Base-by-base conservation (phyloP, 2,888 invertebrate species). In the Drosophila anceps region DNA sequence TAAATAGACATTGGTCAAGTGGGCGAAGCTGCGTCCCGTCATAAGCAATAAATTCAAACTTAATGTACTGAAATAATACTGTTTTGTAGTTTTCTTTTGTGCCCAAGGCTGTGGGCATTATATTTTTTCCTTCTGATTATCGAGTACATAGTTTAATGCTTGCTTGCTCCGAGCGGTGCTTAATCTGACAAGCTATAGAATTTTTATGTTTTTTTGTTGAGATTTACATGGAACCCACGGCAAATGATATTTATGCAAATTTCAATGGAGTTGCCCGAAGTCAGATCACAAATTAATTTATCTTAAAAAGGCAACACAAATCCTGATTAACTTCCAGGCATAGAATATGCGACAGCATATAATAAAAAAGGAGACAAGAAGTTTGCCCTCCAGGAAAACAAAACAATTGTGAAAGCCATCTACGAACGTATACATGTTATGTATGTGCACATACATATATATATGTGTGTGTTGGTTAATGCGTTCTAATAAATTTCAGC, bases 211-310 rank as follows among this genome's bases (percentile, higher is more conserved):
- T 64, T 64, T 13, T 37, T 24, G 50, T 48, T n/a, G 43, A 71
- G 80, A 87, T 84, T 80, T 75, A 82, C 78, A 63, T 73, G 78
- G 69, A 72, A 67, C 68, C 76, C 67, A 70, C 54, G 70, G 73
- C 72, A 87, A 84, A 82, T 76, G 78, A 78, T 84, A 87, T 87
- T 85, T 88, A 84, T 84, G 84, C 81, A 84, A 84, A 84, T 84
- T 83, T 66, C 69, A 66, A 77, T 77, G 79, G 62, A 79, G 79
- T 70, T 77, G 69, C 71, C 73, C 43, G 61, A 68, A 71, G 78
- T 55, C 69, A 70, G 66, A 69, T 67, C 81, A 79, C 79, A 84
- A 84, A 84, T 84, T 84, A 84, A 84, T 84, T 84, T 84, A 88
- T 82, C 85, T 78, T 53, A 31, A 72, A 73, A 74, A 72, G 81